Conservation (phyloP, 2,797 vertebrate species). For the Amniataba percoides region DNA sequence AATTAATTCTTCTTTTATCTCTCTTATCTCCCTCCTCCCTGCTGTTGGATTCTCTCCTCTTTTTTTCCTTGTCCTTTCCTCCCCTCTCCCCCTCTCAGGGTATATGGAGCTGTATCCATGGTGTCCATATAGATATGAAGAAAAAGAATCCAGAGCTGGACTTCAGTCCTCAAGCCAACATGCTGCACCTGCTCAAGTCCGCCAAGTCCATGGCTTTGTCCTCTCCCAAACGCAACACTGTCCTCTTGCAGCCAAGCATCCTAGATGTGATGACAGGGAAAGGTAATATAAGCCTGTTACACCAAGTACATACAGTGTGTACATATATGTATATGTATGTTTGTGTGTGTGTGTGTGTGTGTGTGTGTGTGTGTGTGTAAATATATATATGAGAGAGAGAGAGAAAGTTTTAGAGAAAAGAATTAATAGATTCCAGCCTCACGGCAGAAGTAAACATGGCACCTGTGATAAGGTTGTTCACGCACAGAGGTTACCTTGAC, state of each 20-base stretch:
- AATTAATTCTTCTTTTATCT: conserved; percentile 45
- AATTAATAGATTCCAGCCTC: not conserved
- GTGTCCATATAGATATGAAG: conserved; percentile 97
- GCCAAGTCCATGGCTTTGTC: conserved; percentile 94
- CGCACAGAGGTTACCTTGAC: conserved; percentile 6
- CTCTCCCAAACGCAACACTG: conserved; percentile 91
- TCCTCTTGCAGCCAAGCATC: conserved; percentile 84
- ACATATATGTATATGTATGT: not conserved
- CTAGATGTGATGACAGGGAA: conserved; percentile 93
- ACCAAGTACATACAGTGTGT: not conserved
- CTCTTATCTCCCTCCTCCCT: conserved; percentile 4
- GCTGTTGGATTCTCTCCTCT: not conserved
- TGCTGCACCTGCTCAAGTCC: conserved; percentile 95
- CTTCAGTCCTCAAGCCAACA: conserved; percentile 96
- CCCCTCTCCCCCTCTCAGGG: conserved; percentile 84
- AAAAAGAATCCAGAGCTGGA: conserved; percentile 94
- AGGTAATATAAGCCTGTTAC: conserved; percentile 68
- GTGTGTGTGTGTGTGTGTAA: too few relatives aligned
- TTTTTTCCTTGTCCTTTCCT: not conserved
- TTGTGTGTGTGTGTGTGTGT: too few relatives aligned
- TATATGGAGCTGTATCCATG: conserved; percentile 99
- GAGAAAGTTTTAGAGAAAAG: too few relatives aligned
- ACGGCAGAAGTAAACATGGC: not conserved
- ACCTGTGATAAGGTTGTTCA: not conserved
- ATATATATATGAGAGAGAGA: too few relatives aligned